These are phyloP conservation scores for Mustela nigripes DNA, from an alignment of 2,113 vertebrate species.

Conservation along the genomic window DNA sequence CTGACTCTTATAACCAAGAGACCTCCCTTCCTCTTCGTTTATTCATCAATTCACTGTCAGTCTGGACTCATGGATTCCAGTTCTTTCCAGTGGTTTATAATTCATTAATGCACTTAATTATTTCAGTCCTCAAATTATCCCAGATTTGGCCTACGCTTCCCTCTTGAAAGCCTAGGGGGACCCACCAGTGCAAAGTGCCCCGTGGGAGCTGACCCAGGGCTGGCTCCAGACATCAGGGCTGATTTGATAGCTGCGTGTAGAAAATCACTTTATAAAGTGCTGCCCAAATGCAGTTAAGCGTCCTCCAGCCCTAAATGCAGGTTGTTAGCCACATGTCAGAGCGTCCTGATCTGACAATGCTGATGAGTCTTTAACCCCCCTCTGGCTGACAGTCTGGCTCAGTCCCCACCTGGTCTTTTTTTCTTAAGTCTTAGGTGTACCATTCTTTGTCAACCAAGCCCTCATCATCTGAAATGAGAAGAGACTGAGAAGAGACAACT, in stretches of 20 bases:
- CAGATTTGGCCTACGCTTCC: background rate
- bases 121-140: background rate
- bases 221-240: background rate
- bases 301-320: background rate
- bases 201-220: background rate
- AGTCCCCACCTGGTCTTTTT: background rate
- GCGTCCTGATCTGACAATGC: background rate
- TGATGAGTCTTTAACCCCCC: background rate
- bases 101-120: background rate
- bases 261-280: background rate
- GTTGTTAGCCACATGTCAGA: background rate
- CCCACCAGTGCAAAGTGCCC: background rate
- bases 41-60: background rate
- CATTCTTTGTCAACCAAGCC: background rate
- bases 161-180: constrained; percentile 28
- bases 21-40: background rate
- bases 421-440: background rate
- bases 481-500: background rate
- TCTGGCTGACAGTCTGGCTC: background rate
- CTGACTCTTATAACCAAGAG: background rate
- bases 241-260: background rate
- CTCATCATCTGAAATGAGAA: background rate
- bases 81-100: background rate
- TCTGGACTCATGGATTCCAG: background rate
- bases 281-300: background rate